Base-by-base conservation (phyloP, 2,888 invertebrate species). In the Steinernema carpocapsae region DNA sequence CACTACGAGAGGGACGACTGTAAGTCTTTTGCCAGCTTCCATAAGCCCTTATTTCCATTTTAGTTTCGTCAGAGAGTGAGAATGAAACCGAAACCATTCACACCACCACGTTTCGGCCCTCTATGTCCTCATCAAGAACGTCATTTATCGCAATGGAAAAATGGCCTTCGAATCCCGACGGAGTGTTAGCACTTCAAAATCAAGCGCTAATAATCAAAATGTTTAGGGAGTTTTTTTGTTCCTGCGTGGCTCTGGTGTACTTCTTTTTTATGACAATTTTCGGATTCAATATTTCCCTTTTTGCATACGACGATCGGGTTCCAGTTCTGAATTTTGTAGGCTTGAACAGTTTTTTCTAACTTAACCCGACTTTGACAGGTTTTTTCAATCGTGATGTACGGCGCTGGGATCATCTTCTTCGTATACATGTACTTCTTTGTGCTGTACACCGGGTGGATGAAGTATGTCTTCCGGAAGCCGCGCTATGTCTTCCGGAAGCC, bases 331-430 rank as follows among this genome's bases (percentile, higher is more conserved):
- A 64, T 64, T 64, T 64, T 17, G 64, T 64, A n/a, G 14, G 32
- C 14, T 48, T 48, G 22, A 19, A 56, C 56, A n/a, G 51, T 43
- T 43, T 43, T 43, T 7, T 43, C 43, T 43, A 43, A 10, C 56
- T 56, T 4, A 4, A n/a, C 14, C 17, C 22, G 6, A 22, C 22
- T 22, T 29, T 32, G 64, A n/a, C 70, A 77, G n/a, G 70, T 75
- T 32, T 77, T 77, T 64, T 77, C 74, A 52, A 72, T 77, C 19
- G 52, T 77, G 19, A 77, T 77, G 76, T 77, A 77, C 70, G 74
- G 74, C 22, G 75, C 73, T 19, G 76, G 74, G 1, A 77, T 77
- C n/a, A 14, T 75, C 26, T 77, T 75, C 51, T 77, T 77, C 22
- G 14, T 77, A 26, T 77, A 77, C 37, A 72, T 77, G 19, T 77